Evolutionary conservation across 2,888 invertebrate species (phyloP), one percentile per base, ranked within the genome.

Genomic region (Gastrophysa polygoni): DNA sequence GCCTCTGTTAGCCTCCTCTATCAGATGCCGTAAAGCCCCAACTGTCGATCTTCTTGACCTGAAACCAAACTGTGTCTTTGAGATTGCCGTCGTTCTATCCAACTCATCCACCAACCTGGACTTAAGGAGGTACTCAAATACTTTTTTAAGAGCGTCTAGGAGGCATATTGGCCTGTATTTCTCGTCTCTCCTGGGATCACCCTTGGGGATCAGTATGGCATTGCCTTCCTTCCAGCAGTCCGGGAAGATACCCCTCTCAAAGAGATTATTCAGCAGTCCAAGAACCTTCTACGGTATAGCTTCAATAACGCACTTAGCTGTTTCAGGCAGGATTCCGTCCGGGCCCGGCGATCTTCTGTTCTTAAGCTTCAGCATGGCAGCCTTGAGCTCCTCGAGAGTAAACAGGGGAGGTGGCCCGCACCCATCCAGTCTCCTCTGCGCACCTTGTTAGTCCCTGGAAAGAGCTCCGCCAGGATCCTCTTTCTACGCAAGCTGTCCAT

Each of bases 141-240:
- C 1, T n/a, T 51, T 51, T 1, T 32, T 32, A 1, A 18, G 3
- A 0, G 8, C 6, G 16, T 32, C 50, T 20, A 46, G n/a, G 3
- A 21, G 8, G 46, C 46, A 20, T 8, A 46, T 46, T 10, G 34
- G 20, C 34, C 51, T 51, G n/a, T 32, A 51, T 16, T 51, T 51
- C 1, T 17, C 34, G n/a, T 16, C 32, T 5, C 5, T 18, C 10
- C 34, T n/a, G 1, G 14, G 32, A 16, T 38, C 20, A 1, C 38
- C 20, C 14, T 52, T 52, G 21, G 21, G 52, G 7, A 52, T 52
- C 4, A 51, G 32, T 4, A 51, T 17, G 17, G 51, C 51, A 16
- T 51, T 51, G 14, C 51, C 29, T 17, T 28, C 18, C n/a, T 46
- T 46, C 32, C 51, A 51, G 4, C 7, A 5, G 3, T 14, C 28